These are phyloP conservation scores for Orius insidiosus DNA, from an alignment of 1,140 invertebrate species.

Conservation along the genomic window DNA sequence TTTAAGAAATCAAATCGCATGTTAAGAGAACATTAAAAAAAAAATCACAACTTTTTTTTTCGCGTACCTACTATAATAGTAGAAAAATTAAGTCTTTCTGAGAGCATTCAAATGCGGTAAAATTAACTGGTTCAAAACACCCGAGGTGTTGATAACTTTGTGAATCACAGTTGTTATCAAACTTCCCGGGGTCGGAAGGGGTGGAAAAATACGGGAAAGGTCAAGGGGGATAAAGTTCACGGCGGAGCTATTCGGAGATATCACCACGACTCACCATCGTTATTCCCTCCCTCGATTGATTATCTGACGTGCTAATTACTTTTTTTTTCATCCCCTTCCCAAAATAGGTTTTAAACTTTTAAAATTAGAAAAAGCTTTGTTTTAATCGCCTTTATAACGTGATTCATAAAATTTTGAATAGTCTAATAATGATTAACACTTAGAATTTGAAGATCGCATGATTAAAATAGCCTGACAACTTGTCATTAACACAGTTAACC, in stretches of 20 bases:
- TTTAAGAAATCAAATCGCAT: background rate
- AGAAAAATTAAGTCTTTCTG: too few relatives aligned
- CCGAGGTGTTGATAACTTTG: conserved; percentile 2
- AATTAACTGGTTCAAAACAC: too few relatives aligned
- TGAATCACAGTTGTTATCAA: conserved; percentile 4
- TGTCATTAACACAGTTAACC: too few relatives aligned
- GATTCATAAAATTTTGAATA: background rate
- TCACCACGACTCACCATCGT: background rate
- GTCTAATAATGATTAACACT: background rate
- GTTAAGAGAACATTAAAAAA: background rate
- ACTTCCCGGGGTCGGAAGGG: conserved; percentile 2
- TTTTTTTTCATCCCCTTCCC: background rate
- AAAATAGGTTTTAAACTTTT: background rate
- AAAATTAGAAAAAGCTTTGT: background rate
- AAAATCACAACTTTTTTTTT: background rate
- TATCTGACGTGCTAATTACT: conserved; percentile 14
- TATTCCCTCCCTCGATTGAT: conserved; percentile 7
- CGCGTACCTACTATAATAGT: background rate
- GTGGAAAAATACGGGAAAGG: conserved; percentile 7
- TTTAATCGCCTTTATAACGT: background rate
- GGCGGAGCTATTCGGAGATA: background rate
- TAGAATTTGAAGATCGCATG: too few relatives aligned
- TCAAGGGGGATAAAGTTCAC: conserved; percentile 7
- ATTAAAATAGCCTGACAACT: too few relatives aligned
- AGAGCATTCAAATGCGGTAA: too few relatives aligned